A percentile compares a stretch with the other conserved stretches of the same genome.
phyloP scores from a whole-genome alignment of 2,888 invertebrate species.

The Eledona agricola region DNA sequence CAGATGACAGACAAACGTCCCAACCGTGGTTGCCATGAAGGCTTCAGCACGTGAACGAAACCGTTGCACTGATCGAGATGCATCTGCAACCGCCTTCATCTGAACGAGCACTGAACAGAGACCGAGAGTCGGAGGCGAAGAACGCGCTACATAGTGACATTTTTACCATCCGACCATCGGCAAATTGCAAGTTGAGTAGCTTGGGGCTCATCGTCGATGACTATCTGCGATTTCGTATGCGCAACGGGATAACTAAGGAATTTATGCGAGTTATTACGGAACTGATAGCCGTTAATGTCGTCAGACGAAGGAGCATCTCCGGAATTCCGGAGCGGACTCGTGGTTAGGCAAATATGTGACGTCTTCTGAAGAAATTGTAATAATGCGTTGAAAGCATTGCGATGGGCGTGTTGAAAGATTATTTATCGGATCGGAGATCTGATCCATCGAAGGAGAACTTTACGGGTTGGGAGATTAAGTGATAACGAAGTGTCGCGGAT shows the following conservation, averaged over 20 bases:
- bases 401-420: slow-evolving; percentile 16
- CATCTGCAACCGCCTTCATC: slow-evolving; percentile 48
- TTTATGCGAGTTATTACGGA: slow-evolving; percentile 52
- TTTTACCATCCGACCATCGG: slow-evolving; percentile 48
- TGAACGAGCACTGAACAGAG: slow-evolving; percentile 44
- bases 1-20: slow-evolving; percentile 42
- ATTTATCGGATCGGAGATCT: slow-evolving; percentile 19
- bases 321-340: too few relatives aligned
- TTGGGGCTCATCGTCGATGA: slow-evolving; percentile 48
- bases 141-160: slow-evolving; percentile 42
- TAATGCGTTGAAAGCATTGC: too few relatives aligned
- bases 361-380: slow-evolving; percentile 10
- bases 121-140: slow-evolving; percentile 30
- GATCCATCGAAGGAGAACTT: slow-evolving; percentile 10
- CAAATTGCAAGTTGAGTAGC: slow-evolving; percentile 50
- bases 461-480: slow-evolving; percentile 9
- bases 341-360: background rate
- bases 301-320: too few relatives aligned
- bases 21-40: slow-evolving; percentile 43
- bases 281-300: slow-evolving; percentile 51
- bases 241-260: slow-evolving; percentile 48
- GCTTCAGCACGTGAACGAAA: slow-evolving; percentile 46
- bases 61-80: slow-evolving; percentile 50
- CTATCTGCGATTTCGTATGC: slow-evolving; percentile 54
- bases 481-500: slow-evolving; percentile 23